phyloP scores from a whole-genome alignment of 1,140 invertebrate species.

The Drosophila virilis region DNA sequence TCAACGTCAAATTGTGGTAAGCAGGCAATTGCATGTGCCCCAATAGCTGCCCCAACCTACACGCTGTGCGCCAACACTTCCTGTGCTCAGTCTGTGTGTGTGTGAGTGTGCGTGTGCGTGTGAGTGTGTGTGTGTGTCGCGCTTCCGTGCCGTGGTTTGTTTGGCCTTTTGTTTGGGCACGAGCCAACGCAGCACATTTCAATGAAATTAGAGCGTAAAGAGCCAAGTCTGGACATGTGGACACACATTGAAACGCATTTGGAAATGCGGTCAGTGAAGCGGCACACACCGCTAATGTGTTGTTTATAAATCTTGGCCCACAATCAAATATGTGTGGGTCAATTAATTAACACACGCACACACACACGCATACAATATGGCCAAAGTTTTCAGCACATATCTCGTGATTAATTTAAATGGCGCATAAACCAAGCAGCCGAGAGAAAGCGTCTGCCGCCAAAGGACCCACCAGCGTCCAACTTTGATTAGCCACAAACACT shows the following conservation, averaged over 20 bases:
- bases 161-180: constrained; percentile 37
- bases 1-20: constrained; percentile 63
- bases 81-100: constrained; percentile 1
- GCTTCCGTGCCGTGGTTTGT: constrained; percentile 52
- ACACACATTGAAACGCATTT: constrained; percentile 34
- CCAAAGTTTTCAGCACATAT: constrained; percentile 74
- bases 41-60: constrained; percentile 2
- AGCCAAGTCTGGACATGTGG: constrained; percentile 28
- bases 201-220: constrained; percentile 49
- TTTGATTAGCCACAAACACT: constrained; percentile 78
- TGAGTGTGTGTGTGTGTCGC: constrained; percentile 35
- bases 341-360: constrained; percentile 65
- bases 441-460: constrained; percentile 20
- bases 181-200: constrained; percentile 35
- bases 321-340: constrained; percentile 64
- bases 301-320: constrained; percentile 55
- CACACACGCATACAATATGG: constrained; percentile 23
- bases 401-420: constrained; percentile 77
- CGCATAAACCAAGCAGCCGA: constrained; percentile 48
- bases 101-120: constrained; percentile 34
- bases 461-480: constrained; percentile 38
- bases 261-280: constrained; percentile 44
- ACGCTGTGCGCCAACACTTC: background rate
- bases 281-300: constrained; percentile 44
- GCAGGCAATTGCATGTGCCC: constrained; percentile 30